phyloP scores from a whole-genome alignment of 2,888 invertebrate species.

The Eupithecia centaureata region DNA sequence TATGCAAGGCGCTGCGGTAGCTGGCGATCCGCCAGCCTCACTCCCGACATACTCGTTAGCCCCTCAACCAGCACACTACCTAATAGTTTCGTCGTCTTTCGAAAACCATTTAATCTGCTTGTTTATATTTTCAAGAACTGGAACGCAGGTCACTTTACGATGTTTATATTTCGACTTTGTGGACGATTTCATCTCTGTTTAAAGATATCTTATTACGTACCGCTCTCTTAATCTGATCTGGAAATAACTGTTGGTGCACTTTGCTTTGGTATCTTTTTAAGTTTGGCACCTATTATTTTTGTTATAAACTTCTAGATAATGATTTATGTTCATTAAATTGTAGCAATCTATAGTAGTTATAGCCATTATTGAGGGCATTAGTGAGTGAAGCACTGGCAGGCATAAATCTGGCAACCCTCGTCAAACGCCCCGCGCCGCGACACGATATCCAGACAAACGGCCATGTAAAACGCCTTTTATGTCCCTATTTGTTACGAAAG shows the following conservation, averaged over 20 bases:
- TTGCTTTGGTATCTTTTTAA: conserved; percentile 14
- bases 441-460: conserved; percentile 49
- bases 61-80: conserved; percentile 59
- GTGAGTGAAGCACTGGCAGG: conserved; percentile 38
- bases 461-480: conserved; percentile 46
- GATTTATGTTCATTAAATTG: background rate
- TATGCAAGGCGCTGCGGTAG: conserved; percentile 54
- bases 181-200: conserved; percentile 30
- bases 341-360: background rate
- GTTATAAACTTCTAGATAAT: background rate
- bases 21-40: conserved; percentile 65
- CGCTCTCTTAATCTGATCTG: conserved; percentile 22
- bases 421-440: conserved; percentile 43
- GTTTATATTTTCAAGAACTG: conserved; percentile 62
- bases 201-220: conserved; percentile 31
- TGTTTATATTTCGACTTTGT: conserved; percentile 43
- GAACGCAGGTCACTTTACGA: conserved; percentile 51
- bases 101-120: conserved; percentile 66
- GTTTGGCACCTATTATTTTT: background rate
- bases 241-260: conserved; percentile 19
- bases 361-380: conserved; percentile 45
- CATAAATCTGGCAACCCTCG: conserved; percentile 53
- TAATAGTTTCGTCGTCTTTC: conserved; percentile 74
- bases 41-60: conserved; percentile 68
- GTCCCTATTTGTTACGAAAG: conserved; percentile 37